Evolutionary conservation across 35 echinoderm and acorn worm species (phyloP), one percentile per base, ranked within the genome.

Genomic region (Eucidaris tribuloides): DNA sequence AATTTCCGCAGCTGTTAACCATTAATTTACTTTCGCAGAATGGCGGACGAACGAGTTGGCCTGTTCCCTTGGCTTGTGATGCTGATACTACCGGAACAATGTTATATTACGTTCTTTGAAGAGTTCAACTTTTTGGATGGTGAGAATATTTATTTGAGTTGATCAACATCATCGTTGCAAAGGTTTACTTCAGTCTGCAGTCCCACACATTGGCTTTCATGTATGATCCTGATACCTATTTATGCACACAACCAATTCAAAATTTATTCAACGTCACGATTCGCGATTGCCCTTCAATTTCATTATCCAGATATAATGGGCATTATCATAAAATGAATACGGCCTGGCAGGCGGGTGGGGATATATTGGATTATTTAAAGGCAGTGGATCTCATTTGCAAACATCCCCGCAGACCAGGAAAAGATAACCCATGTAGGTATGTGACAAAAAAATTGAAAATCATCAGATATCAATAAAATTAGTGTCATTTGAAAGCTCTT

Each of bases 41-140:
- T 82, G 76, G 85, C 57, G 4, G 74, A 45, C 42, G 48, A 80
- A 17, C 77, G 82, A 35, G 81, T 58, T 18, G 82, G 54, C 7
- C 5, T 84, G 81, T 91, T 91, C 70, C 52, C 88, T 37, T 91
- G 88, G 88, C 88, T 91, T 42, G 88, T 91, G 13, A 78, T 91
- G 88, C 70, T 91, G 5, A 30, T 91, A 25, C 57, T 91, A 30
- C 88, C 88, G 40, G 88, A 91, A 49, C 61, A 78, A 60, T 91
- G 88, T 56, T 85, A 64, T 58, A 71, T 84, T 24, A 74, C 84
- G 56, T 91, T 91, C 56, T 91, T 91, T 46, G 88, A 84, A 58
- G 79, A 91, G 32, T 90, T 91, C 68, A 84, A 91, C 66, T 84
- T 91, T 42, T 68, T 91, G 17, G 88, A 91, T 57, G 88, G 88